A percentile compares a stretch with the other conserved stretches of the same genome.
Conservation (phyloP, 2,797 vertebrate species). For the Hylomyscus alleni region DNA sequence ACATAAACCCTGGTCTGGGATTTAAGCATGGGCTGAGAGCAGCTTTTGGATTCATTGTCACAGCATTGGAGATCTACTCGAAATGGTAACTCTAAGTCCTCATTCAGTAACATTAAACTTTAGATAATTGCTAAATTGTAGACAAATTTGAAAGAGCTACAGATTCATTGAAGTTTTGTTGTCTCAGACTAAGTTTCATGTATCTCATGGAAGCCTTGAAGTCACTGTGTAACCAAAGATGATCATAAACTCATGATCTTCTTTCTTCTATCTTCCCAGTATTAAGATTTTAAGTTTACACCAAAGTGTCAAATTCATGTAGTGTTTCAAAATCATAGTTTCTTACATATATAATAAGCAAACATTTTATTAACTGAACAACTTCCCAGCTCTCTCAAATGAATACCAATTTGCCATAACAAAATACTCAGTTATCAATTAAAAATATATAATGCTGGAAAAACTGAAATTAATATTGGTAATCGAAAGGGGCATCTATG, state of each 20-base stretch:
- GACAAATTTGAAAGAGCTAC: not conserved
- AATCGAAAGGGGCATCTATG: too few relatives aligned
- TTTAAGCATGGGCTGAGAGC: not conserved
- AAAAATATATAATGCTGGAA: slow-evolving; percentile 23
- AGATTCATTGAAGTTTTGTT: not conserved
- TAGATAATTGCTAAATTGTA: not conserved
- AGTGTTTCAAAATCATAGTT: not conserved
- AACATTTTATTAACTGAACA: not conserved
- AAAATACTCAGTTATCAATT: not conserved
- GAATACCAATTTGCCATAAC: not conserved
- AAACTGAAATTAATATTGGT: not conserved
- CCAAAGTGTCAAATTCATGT: not conserved
- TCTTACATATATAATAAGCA: not conserved
- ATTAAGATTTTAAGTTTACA: not conserved
- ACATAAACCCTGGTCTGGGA: not conserved
- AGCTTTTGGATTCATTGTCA: not conserved
- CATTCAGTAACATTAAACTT: not conserved
- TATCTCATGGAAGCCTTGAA: not conserved
- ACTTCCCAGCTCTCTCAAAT: not conserved
- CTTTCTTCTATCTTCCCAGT: not conserved
- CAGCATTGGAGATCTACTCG: not conserved
- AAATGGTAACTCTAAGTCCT: not conserved
- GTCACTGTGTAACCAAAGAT: not conserved
- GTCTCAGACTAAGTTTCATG: not conserved
- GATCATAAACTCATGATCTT: not conserved